phyloP scores from a whole-genome alignment of 2,888 invertebrate species.

The Bugula neritina region DNA sequence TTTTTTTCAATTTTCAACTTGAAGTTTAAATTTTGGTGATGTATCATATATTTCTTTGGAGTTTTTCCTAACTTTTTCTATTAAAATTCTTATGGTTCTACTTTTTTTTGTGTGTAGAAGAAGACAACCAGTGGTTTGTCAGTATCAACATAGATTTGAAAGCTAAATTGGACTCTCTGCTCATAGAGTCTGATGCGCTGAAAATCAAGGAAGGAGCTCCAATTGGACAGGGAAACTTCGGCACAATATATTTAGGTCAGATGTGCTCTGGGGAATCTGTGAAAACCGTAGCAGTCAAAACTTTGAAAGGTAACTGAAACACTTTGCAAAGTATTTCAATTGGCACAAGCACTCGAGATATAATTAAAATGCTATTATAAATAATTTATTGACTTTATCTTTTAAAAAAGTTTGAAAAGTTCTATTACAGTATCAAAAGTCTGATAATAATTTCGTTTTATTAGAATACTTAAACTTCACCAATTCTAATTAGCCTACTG shows the following conservation, averaged over 20 bases:
- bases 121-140: slow-evolving; percentile 2
- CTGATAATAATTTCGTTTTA: neutral
- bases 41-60: too few relatives aligned
- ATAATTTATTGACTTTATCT: neutral
- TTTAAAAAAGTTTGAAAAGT: neutral
- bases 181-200: slow-evolving; percentile 3
- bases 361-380: too few relatives aligned
- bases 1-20: too few relatives aligned
- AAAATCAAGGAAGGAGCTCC: neutral
- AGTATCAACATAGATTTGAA: slow-evolving; percentile 14
- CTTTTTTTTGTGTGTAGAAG: too few relatives aligned
- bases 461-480: neutral
- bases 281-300: slow-evolving; percentile 20
- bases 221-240: slow-evolving; percentile 20
- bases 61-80: too few relatives aligned
- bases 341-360: too few relatives aligned
- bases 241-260: slow-evolving; percentile 9
- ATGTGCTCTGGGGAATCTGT: neutral
- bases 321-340: too few relatives aligned
- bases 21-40: too few relatives aligned
- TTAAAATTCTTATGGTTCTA: too few relatives aligned
- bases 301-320: slow-evolving; percentile 15
- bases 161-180: neutral
- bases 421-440: neutral
- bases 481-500: neutral